Evolutionary conservation across 2,797 vertebrate species (phyloP).

Genomic region (Sebastes oblongus): DNA sequence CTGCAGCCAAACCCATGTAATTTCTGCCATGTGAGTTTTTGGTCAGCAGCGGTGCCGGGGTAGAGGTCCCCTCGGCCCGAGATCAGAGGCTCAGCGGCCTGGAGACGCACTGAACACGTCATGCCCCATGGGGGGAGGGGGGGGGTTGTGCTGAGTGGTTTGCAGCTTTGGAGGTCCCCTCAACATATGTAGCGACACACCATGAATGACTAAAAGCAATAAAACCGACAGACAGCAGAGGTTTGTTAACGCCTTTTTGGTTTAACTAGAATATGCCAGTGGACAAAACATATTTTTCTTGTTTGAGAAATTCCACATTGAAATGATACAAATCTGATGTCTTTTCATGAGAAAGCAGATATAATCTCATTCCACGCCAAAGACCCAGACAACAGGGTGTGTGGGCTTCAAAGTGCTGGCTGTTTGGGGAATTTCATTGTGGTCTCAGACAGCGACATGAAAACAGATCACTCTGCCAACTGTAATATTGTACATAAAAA

Average conservation of each 20-base stretch:
- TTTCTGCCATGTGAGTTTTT: constrained; percentile 72
- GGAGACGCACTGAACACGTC: constrained; percentile 50
- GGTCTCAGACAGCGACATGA: background rate
- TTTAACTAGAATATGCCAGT: constrained; percentile 16
- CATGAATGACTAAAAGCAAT: constrained; percentile 54
- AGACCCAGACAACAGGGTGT: background rate
- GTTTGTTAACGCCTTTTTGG: constrained; percentile 43
- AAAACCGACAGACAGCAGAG: constrained; percentile 52
- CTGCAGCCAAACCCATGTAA: constrained; percentile 69
- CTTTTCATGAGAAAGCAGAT: background rate
- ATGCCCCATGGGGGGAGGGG: constrained; percentile 6
- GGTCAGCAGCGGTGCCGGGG: constrained; percentile 51
- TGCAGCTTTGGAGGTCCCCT: constrained; percentile 66
- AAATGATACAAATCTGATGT: constrained; percentile 8
- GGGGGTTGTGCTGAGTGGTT: constrained; percentile 41
- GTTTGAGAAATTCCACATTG: background rate
- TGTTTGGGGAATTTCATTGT: background rate
- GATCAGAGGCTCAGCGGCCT: constrained; percentile 54
- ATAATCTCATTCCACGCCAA: background rate
- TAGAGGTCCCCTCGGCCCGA: constrained; percentile 26
- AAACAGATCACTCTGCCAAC: background rate
- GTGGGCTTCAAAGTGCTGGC: background rate
- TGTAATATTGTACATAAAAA: constrained; percentile 50
- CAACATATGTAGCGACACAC: constrained; percentile 64
- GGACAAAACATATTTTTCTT: background rate